Evolutionary conservation across 2,797 vertebrate species (phyloP).

Genomic region (Psittacula echo): DNA sequence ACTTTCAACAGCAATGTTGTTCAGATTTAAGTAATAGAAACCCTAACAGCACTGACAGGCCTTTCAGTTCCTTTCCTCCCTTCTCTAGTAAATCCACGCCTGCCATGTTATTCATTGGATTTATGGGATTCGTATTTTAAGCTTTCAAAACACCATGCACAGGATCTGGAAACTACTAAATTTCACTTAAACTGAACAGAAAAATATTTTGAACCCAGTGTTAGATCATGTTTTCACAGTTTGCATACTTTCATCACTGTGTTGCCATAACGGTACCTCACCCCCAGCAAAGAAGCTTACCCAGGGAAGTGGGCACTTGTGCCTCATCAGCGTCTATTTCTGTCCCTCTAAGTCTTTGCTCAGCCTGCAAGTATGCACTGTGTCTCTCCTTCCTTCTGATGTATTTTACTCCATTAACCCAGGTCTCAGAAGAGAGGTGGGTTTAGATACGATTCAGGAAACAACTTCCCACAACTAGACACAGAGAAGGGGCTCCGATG

Average conservation of each 20-base stretch:
- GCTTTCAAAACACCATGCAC: neutral
- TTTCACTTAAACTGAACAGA: neutral
- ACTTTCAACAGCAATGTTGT: neutral
- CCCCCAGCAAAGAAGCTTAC: neutral
- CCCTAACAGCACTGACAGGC: neutral
- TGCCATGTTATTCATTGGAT: neutral
- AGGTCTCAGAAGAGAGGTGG: neutral
- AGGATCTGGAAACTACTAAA: neutral
- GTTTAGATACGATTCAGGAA: neutral
- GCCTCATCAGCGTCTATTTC: neutral
- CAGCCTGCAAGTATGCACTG: neutral
- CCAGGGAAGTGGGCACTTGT: neutral
- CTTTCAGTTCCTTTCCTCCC: neutral
- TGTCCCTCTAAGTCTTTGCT: neutral
- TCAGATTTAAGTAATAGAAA: conserved; percentile 12
- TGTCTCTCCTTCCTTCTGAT: neutral
- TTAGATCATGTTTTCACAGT: neutral
- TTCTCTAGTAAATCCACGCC: conserved; percentile 16
- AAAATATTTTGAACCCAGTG: neutral
- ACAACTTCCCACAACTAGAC: neutral
- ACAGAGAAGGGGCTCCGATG: accelerated
- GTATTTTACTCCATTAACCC: neutral
- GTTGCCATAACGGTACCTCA: neutral
- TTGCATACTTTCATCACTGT: neutral
- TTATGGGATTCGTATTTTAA: conserved; percentile 22